A percentile compares a stretch with the other conserved stretches of the same genome.
Evolutionary conservation across 2,888 invertebrate genomes (phyloP).

Genomic region (Phyllotreta cruciferae): DNA sequence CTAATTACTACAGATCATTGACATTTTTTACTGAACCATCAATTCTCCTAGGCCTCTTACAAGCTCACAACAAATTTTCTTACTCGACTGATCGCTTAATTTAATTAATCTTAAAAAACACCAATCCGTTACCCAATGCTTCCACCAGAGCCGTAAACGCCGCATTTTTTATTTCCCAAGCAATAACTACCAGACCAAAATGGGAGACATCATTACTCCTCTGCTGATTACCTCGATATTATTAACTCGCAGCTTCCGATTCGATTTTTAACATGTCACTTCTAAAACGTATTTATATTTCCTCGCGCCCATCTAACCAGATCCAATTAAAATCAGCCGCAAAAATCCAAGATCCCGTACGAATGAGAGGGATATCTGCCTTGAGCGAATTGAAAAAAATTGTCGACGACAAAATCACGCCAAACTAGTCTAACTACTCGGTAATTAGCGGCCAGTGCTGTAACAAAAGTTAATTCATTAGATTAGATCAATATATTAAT

Average conservation of each 20-base stretch:
- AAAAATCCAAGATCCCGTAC: constrained; percentile 28
- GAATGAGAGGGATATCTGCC: constrained; percentile 28
- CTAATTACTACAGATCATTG: too few relatives aligned
- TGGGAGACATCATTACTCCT: background rate
- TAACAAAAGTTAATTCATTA: constrained; percentile 1
- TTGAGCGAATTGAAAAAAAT: constrained; percentile 23
- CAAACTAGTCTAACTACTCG: constrained; percentile 27
- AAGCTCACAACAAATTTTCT: too few relatives aligned
- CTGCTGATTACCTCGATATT: constrained; percentile 20
- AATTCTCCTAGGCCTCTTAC: too few relatives aligned
- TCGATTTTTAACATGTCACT: constrained; percentile 12
- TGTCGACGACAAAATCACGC: constrained; percentile 18
- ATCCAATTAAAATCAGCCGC: constrained; percentile 26
- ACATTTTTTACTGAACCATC: too few relatives aligned
- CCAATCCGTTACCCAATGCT: too few relatives aligned
- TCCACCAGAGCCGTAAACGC: too few relatives aligned
- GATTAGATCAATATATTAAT: background rate
- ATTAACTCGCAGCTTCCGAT: constrained; percentile 11
- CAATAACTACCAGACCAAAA: too few relatives aligned
- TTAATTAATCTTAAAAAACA: too few relatives aligned
- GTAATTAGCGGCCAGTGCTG: constrained; percentile 12
- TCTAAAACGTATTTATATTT: constrained; percentile 25
- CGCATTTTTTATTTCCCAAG: too few relatives aligned
- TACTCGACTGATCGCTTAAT: too few relatives aligned
- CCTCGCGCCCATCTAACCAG: constrained; percentile 16